A percentile compares a stretch with the other conserved stretches of the same genome.
These are phyloP conservation scores for Halichoerus grypus DNA, from an alignment of 2,113 vertebrate species.

Conservation along the genomic window DNA sequence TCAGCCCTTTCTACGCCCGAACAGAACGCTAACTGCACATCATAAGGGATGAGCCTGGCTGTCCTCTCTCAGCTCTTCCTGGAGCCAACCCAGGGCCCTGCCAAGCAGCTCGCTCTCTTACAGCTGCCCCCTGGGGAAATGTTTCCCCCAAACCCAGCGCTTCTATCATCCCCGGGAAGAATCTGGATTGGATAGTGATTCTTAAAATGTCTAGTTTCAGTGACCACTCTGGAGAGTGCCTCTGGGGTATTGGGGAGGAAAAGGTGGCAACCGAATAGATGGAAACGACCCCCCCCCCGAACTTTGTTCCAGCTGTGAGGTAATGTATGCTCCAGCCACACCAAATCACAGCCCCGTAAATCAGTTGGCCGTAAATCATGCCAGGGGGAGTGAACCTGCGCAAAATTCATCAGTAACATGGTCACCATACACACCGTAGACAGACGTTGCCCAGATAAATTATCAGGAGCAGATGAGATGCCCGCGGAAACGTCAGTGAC, in stretches of 20 bases:
- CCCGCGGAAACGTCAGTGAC: not conserved
- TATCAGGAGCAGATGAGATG: not conserved
- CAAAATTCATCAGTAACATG: not conserved
- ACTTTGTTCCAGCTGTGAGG: not conserved
- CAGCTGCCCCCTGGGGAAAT: not conserved
- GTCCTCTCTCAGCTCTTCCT: not conserved
- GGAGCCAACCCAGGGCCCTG: not conserved
- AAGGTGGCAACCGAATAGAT: not conserved
- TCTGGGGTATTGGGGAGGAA: not conserved
- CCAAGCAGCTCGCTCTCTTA: not conserved
- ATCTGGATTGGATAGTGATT: not conserved
- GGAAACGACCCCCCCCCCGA: not conserved
- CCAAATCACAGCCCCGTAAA: not conserved
- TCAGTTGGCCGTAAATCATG: not conserved
- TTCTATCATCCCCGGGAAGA: not conserved
- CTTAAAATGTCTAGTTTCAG: not conserved
- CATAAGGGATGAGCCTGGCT: fast-evolving
- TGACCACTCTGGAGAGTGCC: not conserved
- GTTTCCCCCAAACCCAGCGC: not conserved
- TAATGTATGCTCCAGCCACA: not conserved
- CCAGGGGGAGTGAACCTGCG: not conserved
- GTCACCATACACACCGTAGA: not conserved
- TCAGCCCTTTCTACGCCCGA: not conserved
- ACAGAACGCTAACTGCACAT: not conserved
- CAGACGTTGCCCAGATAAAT: not conserved